phyloP scores from a whole-genome alignment of 2,888 invertebrate genomes.

The Nephrotoma appendiculata region DNA sequence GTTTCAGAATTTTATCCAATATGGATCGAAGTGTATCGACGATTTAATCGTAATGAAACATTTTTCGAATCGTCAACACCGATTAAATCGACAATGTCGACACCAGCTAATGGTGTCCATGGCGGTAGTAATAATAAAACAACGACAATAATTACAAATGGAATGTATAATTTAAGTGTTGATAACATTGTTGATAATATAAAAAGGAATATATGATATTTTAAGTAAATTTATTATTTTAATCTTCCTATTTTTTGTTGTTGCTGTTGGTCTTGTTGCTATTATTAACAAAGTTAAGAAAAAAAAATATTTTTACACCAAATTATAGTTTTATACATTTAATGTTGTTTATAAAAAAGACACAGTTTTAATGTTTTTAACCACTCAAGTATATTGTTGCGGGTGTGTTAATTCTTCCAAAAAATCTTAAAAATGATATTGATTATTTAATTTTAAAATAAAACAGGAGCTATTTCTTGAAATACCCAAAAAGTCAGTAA shows the following conservation, averaged over 20 bases:
- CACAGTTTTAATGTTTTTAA: background rate
- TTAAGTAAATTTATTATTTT: background rate
- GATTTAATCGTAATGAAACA: background rate
- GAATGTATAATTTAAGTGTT: background rate
- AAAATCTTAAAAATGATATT: background rate
- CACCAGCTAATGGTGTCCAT: background rate
- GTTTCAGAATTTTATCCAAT: slow-evolving; percentile 61
- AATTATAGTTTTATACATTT: too few relatives aligned
- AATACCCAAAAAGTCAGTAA: too few relatives aligned
- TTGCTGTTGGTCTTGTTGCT: background rate
- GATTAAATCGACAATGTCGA: background rate
- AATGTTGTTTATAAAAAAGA: background rate
- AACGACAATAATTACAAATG: background rate
- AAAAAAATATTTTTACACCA: too few relatives aligned
- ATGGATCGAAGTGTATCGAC: slow-evolving; percentile 49
- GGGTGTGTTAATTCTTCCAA: background rate
- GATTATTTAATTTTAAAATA: too few relatives aligned
- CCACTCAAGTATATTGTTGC: background rate
- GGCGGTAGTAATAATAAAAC: background rate
- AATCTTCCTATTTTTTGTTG: background rate
- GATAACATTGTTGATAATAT: background rate
- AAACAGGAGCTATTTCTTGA: too few relatives aligned
- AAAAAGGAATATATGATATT: background rate
- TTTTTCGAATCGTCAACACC: background rate
- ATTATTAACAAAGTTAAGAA: background rate